Evolutionary conservation across 2,113 vertebrate species (phyloP).

Genomic region (Datnioides undecimradiatus): DNA sequence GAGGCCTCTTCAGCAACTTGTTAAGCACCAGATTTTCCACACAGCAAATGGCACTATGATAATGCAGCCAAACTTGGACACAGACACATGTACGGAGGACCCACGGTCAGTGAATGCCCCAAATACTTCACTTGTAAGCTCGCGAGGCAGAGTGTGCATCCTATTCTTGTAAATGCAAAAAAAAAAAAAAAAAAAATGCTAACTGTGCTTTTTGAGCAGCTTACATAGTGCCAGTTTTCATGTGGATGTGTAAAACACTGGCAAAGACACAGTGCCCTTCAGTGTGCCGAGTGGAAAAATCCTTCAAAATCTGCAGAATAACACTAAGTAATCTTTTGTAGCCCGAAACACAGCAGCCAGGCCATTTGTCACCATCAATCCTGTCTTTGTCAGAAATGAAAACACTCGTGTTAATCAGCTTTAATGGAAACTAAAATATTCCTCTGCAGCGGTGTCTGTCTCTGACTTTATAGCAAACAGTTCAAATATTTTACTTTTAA

Average conservation of each 20-base stretch:
- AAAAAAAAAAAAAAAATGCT: background rate
- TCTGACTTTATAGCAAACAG: background rate
- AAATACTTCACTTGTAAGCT: background rate
- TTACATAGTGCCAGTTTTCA: slow-evolving; percentile 6
- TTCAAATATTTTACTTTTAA: background rate
- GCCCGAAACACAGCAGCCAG: slow-evolving; percentile 55
- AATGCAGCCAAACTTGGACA: background rate
- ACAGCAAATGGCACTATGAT: slow-evolving; percentile 18
- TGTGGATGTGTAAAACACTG: slow-evolving; percentile 19
- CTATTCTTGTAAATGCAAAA: slow-evolving; percentile 19
- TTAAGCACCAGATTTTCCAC: slow-evolving; percentile 37
- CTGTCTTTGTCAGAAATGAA: slow-evolving; percentile 56
- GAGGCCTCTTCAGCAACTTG: slow-evolving; percentile 30
- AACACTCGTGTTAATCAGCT: slow-evolving; percentile 58
- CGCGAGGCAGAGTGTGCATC: background rate
- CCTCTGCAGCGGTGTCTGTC: slow-evolving; percentile 23
- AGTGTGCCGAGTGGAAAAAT: slow-evolving; percentile 27
- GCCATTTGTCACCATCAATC: slow-evolving; percentile 42
- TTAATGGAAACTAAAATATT: slow-evolving; percentile 56
- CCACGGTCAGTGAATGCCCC: background rate
- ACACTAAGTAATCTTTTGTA: slow-evolving; percentile 56
- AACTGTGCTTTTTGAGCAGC: slow-evolving; percentile 15
- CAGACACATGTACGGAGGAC: background rate
- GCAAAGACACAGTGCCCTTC: slow-evolving; percentile 23
- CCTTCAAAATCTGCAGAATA: slow-evolving; percentile 27